phyloP scores from a whole-genome alignment of 2,888 invertebrate species.

The Andricus quercusramuli region DNA sequence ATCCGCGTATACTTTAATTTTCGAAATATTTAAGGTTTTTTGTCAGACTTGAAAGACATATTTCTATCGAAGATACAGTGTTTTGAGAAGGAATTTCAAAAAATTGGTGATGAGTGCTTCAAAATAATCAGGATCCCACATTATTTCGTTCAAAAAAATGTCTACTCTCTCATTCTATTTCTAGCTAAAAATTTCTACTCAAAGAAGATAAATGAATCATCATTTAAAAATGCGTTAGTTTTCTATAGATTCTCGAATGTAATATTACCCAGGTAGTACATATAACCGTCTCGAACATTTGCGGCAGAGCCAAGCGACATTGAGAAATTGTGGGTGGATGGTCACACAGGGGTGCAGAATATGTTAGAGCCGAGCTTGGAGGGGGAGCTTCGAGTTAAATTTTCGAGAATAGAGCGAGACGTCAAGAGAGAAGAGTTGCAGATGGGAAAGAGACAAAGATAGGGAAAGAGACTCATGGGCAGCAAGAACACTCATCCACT shows the following conservation, averaged over 20 bases:
- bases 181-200: background rate
- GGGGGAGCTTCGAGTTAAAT: background rate
- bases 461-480: constrained; percentile 56
- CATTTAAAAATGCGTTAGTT: background rate
- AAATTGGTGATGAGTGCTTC: too few relatives aligned
- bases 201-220: constrained; percentile 2
- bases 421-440: background rate
- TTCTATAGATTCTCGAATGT: background rate
- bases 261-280: background rate
- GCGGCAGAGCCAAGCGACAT: background rate
- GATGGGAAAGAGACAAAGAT: constrained; percentile 3
- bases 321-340: constrained; percentile 13
- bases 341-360: background rate
- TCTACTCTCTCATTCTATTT: background rate
- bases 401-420: background rate
- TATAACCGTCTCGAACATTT: background rate
- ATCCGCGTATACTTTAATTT: too few relatives aligned
- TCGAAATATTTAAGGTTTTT: too few relatives aligned
- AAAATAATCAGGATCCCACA: too few relatives aligned
- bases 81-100: too few relatives aligned
- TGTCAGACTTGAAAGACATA: too few relatives aligned
- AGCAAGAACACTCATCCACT: constrained; percentile 76
- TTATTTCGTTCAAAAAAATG: background rate
- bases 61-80: too few relatives aligned
- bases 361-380: background rate